phyloP scores from a whole-genome alignment of 2,888 invertebrate genomes.

The Ichneumoninae sp. region DNA sequence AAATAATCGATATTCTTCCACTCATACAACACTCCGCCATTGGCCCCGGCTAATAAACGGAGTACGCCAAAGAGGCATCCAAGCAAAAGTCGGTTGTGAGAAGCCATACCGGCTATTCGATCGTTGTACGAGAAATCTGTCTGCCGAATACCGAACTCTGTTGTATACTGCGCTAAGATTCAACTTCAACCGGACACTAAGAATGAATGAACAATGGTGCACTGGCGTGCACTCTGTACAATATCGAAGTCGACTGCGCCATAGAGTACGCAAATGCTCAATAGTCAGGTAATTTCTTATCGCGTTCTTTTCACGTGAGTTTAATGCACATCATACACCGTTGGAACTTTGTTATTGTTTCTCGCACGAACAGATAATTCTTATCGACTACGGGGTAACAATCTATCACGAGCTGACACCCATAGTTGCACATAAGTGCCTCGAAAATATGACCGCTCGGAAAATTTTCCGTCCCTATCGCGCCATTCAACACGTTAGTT shows the following conservation, averaged over 20 bases:
- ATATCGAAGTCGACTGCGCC: neutral
- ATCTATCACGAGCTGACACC: neutral
- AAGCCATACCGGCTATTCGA: neutral
- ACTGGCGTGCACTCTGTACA: neutral
- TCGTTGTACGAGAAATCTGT: neutral
- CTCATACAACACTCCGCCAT: neutral
- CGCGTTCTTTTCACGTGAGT: neutral
- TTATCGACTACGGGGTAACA: neutral
- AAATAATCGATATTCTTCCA: neutral
- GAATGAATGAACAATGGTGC: neutral
- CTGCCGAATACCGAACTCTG: neutral
- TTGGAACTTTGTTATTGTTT: neutral
- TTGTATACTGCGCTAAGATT: neutral
- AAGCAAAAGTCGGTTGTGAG: neutral
- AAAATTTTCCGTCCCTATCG: neutral
- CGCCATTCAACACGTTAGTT: neutral
- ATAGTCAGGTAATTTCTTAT: neutral
- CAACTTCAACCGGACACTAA: neutral
- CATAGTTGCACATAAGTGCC: neutral
- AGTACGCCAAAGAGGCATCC: neutral
- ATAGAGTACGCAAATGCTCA: neutral
- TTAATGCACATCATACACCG: neutral
- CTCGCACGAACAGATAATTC: neutral
- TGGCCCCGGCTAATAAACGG: neutral
- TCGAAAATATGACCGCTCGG: neutral